Evolutionary conservation across 2,888 invertebrate genomes (phyloP).

Genomic region (Panzeria rudis): DNA sequence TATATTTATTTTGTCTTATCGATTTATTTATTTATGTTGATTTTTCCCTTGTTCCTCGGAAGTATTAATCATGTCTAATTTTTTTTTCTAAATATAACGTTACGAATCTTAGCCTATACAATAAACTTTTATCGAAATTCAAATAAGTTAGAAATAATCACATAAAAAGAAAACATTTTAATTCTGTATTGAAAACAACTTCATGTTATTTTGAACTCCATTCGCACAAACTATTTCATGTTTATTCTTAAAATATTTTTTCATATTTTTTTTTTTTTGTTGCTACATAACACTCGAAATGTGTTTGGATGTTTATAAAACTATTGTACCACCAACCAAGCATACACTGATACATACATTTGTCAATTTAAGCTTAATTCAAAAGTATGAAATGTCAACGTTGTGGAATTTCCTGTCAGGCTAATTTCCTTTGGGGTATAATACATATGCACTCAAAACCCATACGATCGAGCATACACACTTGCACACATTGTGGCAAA

Average conservation of each 20-base stretch:
- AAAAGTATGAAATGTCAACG: conserved; percentile 72
- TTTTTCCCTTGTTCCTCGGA: no score
- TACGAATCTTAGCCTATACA: no score
- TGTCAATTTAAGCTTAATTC: conserved; percentile 65
- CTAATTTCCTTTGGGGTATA: conserved; percentile 79
- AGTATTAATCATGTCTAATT: no score
- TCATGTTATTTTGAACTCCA: no score
- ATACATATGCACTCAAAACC: conserved; percentile 28
- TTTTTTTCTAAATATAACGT: no score
- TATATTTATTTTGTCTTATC: no score
- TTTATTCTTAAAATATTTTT: conserved; percentile 4
- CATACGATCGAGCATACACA: background rate
- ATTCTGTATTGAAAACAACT: no score
- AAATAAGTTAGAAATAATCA: no score
- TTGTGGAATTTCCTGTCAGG: conserved; percentile 81
- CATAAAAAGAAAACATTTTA: no score
- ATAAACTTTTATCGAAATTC: no score
- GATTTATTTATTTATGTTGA: no score
- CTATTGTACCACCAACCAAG: background rate
- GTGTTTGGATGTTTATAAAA: background rate
- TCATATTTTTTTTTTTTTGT: background rate
- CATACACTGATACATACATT: conserved; percentile 33
- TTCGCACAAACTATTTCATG: no score
- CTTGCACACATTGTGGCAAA: conserved; percentile 34
- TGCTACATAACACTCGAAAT: background rate